Conservation (phyloP, 2,797 vertebrate genomes). For the Myotis planiceps region DNA sequence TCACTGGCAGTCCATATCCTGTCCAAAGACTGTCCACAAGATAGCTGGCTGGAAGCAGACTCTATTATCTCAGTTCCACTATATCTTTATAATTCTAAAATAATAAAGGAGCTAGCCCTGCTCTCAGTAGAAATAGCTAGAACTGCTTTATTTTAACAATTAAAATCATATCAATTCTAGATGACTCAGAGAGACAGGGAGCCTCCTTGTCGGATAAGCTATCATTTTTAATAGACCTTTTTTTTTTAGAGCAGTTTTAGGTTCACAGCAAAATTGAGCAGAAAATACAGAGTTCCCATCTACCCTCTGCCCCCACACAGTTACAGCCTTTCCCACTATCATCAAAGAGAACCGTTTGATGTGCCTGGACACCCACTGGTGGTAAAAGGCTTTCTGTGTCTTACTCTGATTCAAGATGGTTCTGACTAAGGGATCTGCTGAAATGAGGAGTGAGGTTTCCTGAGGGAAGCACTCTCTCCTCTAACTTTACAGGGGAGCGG, state of each 20-base stretch:
- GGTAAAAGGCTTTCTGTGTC: neutral
- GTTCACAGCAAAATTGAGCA: neutral
- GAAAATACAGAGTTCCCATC: neutral
- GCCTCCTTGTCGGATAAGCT: slow-evolving; percentile 13
- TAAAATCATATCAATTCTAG: slow-evolving; percentile 33
- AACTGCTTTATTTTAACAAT: slow-evolving; percentile 39
- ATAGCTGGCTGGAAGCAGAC: neutral
- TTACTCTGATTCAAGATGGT: neutral
- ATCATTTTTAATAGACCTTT: slow-evolving; percentile 25
- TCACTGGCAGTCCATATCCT: neutral
- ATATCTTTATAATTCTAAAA: neutral
- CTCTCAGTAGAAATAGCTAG: neutral
- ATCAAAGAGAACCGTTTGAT: neutral
- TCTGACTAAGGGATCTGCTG: neutral
- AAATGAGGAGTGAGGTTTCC: neutral
- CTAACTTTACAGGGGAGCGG: neutral
- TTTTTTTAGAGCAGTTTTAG: slow-evolving; percentile 28
- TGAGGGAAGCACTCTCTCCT: neutral
- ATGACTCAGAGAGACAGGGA: neutral
- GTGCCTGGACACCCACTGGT: neutral
- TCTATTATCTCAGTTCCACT: slow-evolving; percentile 27
- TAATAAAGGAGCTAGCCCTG: neutral
- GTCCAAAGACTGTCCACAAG: slow-evolving; percentile 1
- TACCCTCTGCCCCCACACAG: neutral
- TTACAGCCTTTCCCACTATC: neutral